Base-by-base conservation (phyloP, 2,113 vertebrate species). In the Oncorhynchus masou region DNA sequence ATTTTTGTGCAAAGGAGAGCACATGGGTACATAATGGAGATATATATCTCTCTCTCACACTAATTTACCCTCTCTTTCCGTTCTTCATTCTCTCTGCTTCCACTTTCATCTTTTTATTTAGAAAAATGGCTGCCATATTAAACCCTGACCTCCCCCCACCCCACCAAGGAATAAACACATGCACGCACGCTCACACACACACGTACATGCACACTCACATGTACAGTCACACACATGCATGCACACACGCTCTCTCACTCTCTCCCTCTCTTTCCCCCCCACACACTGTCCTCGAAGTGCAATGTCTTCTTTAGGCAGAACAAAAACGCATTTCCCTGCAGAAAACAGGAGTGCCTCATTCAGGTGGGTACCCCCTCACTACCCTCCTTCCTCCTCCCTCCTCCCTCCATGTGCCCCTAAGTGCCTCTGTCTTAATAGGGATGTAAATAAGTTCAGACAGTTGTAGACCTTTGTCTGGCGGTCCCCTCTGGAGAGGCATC, bases 401-500 rank as follows among this genome's bases (percentile, higher is more conserved):
- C 71, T 71, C 74, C 64, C 59, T 69, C 80, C 19, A 20, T 24
- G 34, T 70, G 39, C 34, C 68, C 74, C 79, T 78, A 78, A 88
- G 79, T 82, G 80, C 68, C 83, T 82, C 70, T 70, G 81, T 77
- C 87, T 87, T 86, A 87, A 90, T 86, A 79, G 89, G 86, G 71
- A 90, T 90, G 89, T 89, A 90, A 92, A 92, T 91, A 90, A 83
- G 86, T 90, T 87, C 86, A 88, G 85, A 86, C 81, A 86, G 81
- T 91, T 85, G 78, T 79, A 85, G 84, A 86, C 82, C 87, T 92
- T 91, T 91, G 85, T 91, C 87, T 87, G 67, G 80, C 5, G 49
- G 16, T 66, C 75, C 80, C 76, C 73, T 79, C 25, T 84, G 76
- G 77, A 88, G 84, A 88, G 81, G 78, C 75, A 79, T 83, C 77